Conservation (phyloP, 2,797 vertebrate genomes). For the Echiichthys vipera region DNA sequence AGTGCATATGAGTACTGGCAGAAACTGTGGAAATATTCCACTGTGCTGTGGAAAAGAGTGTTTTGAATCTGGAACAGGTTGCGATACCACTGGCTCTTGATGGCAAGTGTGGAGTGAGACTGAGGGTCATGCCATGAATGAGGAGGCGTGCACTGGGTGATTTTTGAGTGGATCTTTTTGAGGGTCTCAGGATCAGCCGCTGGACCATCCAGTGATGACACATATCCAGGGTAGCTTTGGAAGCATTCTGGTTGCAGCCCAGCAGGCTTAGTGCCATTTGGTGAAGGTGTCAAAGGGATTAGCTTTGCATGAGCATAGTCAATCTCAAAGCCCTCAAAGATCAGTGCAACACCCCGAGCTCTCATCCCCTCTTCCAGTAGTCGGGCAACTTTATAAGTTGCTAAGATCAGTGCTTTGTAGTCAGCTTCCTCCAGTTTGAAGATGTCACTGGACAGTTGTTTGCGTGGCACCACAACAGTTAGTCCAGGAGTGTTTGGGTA, state of each 20-base stretch:
- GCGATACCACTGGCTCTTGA: constrained; percentile 85
- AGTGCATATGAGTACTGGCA: constrained; percentile 84
- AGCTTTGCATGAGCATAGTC: constrained; percentile 86
- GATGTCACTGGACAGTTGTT: constrained; percentile 83
- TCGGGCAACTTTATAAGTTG: constrained; percentile 77
- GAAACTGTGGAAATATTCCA: constrained; percentile 83
- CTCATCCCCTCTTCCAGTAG: constrained; percentile 78
- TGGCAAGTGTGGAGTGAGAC: constrained; percentile 80
- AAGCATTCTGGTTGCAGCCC: constrained; percentile 67
- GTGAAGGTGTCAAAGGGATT: constrained; percentile 76
- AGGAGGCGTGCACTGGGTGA: constrained; percentile 77
- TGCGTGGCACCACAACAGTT: constrained; percentile 86
- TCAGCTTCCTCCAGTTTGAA: constrained; percentile 77
- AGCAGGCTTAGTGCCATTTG: constrained; percentile 44
- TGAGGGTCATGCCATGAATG: constrained; percentile 82
- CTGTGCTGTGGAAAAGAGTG: constrained; percentile 87
- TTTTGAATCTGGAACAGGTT: constrained; percentile 87
- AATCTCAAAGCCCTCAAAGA: constrained; percentile 86
- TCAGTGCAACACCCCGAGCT: constrained; percentile 79
- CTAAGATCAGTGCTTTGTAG: constrained; percentile 79
- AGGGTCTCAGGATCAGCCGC: constrained; percentile 73
- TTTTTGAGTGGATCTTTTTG: constrained; percentile 73
- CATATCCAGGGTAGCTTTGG: constrained; percentile 81
- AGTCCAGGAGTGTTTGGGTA: constrained; percentile 84
- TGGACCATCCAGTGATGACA: constrained; percentile 83